Conservation (phyloP, 2,113 vertebrate species). For the Rhineura floridana region DNA sequence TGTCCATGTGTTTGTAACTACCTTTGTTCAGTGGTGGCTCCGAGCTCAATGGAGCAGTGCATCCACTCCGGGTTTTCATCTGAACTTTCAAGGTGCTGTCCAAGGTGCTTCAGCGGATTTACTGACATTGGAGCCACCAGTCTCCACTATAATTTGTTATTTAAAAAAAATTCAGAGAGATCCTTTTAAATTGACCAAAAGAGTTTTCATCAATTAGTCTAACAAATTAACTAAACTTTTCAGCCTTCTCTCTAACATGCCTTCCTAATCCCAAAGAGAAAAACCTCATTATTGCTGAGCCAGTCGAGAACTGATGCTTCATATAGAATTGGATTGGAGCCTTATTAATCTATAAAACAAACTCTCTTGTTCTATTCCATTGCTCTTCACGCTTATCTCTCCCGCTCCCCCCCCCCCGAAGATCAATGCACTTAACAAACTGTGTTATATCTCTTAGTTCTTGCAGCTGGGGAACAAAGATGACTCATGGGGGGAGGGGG, state of each 20-base stretch:
- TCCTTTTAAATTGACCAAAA: not conserved
- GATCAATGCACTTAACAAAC: not conserved
- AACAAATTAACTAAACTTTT: not conserved
- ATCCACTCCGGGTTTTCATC: no score
- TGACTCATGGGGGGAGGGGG: not conserved
- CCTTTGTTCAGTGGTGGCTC: no score
- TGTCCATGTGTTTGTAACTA: no score
- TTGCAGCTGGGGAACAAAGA: not conserved
- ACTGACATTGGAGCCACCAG: no score
- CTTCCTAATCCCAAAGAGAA: not conserved
- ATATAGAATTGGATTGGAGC: not conserved
- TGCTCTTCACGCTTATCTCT: not conserved
- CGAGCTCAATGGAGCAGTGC: no score
- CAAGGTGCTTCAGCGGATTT: no score
- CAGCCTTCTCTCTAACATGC: not conserved
- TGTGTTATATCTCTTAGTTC: not conserved
- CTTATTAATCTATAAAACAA: not conserved
- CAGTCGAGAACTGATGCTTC: not conserved
- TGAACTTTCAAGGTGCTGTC: no score
- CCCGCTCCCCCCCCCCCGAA: no score
- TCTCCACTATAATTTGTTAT: no score
- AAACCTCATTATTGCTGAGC: not conserved
- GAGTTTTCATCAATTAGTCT: no score
- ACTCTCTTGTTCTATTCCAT: no score
- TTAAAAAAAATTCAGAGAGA: no score